These are phyloP conservation scores for Megalopta genalis DNA, from an alignment of 1,140 invertebrate species.

Conservation along the genomic window DNA sequence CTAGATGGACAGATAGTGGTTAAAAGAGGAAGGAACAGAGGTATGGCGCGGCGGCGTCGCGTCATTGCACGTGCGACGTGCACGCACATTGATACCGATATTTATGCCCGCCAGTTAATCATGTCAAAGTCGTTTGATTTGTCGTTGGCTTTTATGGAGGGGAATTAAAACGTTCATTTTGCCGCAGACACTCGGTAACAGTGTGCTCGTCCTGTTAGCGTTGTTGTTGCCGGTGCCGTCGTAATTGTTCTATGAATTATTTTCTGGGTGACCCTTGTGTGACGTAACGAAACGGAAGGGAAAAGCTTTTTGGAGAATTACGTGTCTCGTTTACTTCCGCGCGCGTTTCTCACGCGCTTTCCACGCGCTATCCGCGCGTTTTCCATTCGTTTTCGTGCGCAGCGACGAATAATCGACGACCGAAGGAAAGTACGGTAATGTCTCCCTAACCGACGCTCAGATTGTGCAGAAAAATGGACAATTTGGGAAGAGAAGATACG, in stretches of 20 bases:
- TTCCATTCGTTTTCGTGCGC: no score
- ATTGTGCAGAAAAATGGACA: no score
- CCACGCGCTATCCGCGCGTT: no score
- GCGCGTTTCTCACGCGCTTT: slow-evolving; percentile 26
- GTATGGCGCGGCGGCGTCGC: slow-evolving; percentile 71
- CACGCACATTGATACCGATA: slow-evolving; percentile 79
- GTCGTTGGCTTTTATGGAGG: slow-evolving; percentile 80
- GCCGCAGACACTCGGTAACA: slow-evolving; percentile 79
- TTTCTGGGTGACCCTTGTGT: slow-evolving; percentile 69
- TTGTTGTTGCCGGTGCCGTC: slow-evolving; percentile 50
- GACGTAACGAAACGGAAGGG: slow-evolving; percentile 47
- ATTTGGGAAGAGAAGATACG: no score
- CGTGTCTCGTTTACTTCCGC: slow-evolving; percentile 55
- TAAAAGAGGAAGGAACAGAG: slow-evolving; percentile 52
- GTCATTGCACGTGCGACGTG: slow-evolving; percentile 76
- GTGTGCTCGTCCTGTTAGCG: slow-evolving; percentile 62
- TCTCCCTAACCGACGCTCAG: no score
- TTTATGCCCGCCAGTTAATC: slow-evolving; percentile 80
- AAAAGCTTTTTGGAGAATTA: slow-evolving; percentile 78
- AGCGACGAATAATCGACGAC: no score
- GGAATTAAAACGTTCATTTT: slow-evolving; percentile 81
- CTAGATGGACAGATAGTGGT: slow-evolving; percentile 15
- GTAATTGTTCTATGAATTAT: slow-evolving; percentile 73
- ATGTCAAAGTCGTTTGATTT: slow-evolving; percentile 80
- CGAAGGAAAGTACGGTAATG: no score